These are phyloP conservation scores for Tachycineta bicolor DNA, from an alignment of 2,113 vertebrate genomes.

Conservation along the genomic window DNA sequence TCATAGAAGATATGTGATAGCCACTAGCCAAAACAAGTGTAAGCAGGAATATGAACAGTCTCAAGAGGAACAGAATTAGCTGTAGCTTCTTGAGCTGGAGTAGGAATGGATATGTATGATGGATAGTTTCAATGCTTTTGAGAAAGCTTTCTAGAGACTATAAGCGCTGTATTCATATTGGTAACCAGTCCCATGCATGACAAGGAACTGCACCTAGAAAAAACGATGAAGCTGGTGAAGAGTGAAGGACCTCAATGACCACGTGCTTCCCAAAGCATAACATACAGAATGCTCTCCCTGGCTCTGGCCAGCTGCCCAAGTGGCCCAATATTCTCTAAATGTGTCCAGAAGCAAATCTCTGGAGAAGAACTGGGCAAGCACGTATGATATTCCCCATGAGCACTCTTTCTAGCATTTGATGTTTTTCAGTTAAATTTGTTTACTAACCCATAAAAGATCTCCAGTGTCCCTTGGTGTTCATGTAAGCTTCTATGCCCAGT, in stretches of 20 bases:
- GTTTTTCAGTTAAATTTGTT: neutral
- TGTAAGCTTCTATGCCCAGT: neutral
- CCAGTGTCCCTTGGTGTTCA: neutral
- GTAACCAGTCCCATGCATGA: neutral
- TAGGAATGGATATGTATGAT: neutral
- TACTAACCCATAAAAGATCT: neutral
- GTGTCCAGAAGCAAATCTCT: neutral
- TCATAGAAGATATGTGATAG: neutral
- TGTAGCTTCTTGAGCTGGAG: neutral
- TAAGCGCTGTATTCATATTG: neutral
- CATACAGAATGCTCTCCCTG: neutral
- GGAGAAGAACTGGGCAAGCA: neutral
- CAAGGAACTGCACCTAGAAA: neutral
- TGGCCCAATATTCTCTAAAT: neutral
- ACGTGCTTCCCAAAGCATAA: fast-evolving
- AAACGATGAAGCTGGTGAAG: neutral
- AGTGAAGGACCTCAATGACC: neutral
- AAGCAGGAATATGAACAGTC: neutral
- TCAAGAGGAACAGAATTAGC: neutral
- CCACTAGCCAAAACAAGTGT: neutral
- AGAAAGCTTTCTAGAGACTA: neutral
- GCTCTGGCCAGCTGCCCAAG: neutral
- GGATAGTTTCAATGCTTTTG: neutral
- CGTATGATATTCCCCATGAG: neutral
- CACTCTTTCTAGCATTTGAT: neutral